A percentile compares a stretch with the other conserved stretches of the same genome.
Evolutionary conservation across 2,888 invertebrate species (phyloP).

Genomic region (Drosophila mercatorum): DNA sequence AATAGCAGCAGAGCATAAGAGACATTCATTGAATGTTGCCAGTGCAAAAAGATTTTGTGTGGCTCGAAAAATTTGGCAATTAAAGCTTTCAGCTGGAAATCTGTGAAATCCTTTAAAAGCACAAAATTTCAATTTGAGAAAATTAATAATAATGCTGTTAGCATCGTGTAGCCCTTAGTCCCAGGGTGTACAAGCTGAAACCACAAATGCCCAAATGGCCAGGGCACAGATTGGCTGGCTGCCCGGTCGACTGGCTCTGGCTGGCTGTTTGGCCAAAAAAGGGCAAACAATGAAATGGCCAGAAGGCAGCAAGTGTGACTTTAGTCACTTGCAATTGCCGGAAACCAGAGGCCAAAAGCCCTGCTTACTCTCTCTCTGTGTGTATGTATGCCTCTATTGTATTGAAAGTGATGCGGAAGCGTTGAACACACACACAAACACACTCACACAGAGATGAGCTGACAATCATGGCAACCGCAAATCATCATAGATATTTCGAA

Average conservation of each 20-base stretch:
- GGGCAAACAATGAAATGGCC: slow-evolving; percentile 40
- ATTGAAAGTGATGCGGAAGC: slow-evolving; percentile 57
- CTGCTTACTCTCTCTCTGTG: slow-evolving; percentile 1
- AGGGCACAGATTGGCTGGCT: slow-evolving; percentile 1
- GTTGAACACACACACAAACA: slow-evolving; percentile 33
- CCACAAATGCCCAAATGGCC: slow-evolving; percentile 45
- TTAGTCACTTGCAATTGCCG: slow-evolving; percentile 65
- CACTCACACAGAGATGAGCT: slow-evolving; percentile 7
- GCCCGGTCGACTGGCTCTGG: not conserved
- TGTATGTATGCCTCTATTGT: slow-evolving; percentile 20
- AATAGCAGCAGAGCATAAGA: not conserved
- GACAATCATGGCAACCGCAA: slow-evolving; percentile 66
- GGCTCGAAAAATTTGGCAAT: not conserved
- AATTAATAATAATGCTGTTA: slow-evolving; percentile 53
- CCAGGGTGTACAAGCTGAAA: slow-evolving; percentile 20
- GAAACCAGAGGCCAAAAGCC: slow-evolving; percentile 55
- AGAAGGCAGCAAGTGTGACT: slow-evolving; percentile 55
- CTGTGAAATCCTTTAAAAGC: slow-evolving; percentile 22
- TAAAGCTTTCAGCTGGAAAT: not conserved
- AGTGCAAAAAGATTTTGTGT: too few species aligned
- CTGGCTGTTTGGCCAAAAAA: slow-evolving; percentile 16
- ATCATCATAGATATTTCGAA: slow-evolving; percentile 80
- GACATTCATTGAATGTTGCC: not conserved
- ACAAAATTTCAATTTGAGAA: slow-evolving; percentile 50
- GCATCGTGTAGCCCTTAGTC: slow-evolving; percentile 29